A percentile compares a stretch with the other conserved stretches of the same genome.
These are phyloP conservation scores for Hypomesus transpacificus DNA, from an alignment of 2,113 vertebrate species.

Conservation along the genomic window DNA sequence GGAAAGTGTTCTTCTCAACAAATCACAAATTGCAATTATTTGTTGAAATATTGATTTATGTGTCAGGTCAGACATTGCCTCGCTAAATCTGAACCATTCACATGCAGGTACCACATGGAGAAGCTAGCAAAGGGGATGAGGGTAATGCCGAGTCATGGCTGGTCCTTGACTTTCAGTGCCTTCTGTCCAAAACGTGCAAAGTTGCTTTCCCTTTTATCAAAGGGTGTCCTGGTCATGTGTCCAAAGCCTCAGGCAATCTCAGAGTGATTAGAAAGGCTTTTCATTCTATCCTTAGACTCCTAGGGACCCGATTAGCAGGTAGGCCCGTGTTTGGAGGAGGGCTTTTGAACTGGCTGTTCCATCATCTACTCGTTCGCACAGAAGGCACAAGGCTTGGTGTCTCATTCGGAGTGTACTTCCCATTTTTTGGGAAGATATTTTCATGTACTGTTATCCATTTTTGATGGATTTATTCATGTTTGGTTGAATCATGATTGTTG, in stretches of 20 bases:
- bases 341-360: conserved; percentile 46
- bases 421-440: conserved; percentile 7
- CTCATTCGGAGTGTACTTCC: conserved; percentile 26
- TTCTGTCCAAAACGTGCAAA: conserved; percentile 45
- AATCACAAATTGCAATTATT: neutral
- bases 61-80: too few species aligned
- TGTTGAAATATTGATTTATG: neutral
- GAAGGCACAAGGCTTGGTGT: neutral
- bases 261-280: conserved; percentile 83
- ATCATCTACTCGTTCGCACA: conserved; percentile 24
- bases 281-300: conserved; percentile 82
- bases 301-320: conserved; percentile 74
- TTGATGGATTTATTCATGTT: too few species aligned
- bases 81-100: too few species aligned
- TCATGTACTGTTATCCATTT: too few species aligned
- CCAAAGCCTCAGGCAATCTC: conserved; percentile 70
- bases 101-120: too few species aligned
- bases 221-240: conserved; percentile 62
- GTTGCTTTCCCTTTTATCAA: conserved; percentile 57
- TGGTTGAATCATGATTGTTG: conserved; percentile 11
- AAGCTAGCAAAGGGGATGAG: neutral
- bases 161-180: conserved; percentile 12
- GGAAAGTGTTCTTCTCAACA: neutral
- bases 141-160: conserved; percentile 32
- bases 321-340: conserved; percentile 39